Evolutionary conservation across 1,140 invertebrate species (phyloP).

Genomic region (Diuraphis noxia): DNA sequence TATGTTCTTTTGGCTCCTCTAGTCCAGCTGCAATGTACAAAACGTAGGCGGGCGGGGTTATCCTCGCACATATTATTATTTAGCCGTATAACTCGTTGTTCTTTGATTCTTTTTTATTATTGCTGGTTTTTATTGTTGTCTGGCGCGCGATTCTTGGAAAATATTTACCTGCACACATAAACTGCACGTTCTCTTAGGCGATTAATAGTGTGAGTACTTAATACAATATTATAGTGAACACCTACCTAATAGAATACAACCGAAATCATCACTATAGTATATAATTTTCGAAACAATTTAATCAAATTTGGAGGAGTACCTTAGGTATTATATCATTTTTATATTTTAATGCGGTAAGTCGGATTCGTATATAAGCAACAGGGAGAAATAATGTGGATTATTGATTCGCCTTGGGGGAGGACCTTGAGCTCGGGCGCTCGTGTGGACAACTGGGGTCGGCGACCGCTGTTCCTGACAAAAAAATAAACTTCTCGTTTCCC

Average conservation of each 20-base stretch:
- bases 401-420: conserved; percentile 48
- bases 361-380: conserved; percentile 36
- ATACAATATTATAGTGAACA: neutral
- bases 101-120: conserved; percentile 20
- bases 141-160: neutral
- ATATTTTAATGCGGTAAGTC: neutral
- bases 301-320: neutral
- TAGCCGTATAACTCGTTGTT: conserved; percentile 39
- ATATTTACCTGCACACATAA: neutral
- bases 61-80: conserved; percentile 8
- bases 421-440: conserved; percentile 46
- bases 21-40: conserved; percentile 21
- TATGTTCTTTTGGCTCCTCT: conserved; percentile 15
- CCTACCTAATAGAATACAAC: neutral
- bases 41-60: neutral
- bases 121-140: conserved; percentile 37
- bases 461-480: conserved; percentile 28
- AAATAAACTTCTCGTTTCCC: conserved; percentile 9
- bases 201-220: neutral
- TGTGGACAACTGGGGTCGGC: conserved; percentile 30
- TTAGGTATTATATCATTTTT: neutral
- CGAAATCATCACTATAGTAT: neutral
- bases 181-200: neutral
- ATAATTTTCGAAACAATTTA: neutral
- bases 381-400: conserved; percentile 37